These are phyloP conservation scores for Trichosurus vulpecula DNA, from an alignment of 2,797 vertebrate genomes.

Conservation along the genomic window DNA sequence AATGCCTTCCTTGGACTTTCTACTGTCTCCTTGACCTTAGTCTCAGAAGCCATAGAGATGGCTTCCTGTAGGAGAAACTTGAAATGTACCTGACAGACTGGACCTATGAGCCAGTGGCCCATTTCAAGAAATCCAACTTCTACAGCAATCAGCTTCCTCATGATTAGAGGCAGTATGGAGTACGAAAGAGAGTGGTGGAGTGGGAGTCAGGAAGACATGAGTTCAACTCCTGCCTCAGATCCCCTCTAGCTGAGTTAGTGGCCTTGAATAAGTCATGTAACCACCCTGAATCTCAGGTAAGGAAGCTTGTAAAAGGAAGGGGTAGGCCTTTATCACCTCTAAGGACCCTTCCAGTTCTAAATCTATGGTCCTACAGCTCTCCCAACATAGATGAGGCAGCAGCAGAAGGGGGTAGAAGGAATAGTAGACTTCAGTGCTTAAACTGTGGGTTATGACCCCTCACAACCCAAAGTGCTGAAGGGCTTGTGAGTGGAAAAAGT, in stretches of 20 bases:
- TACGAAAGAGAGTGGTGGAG: not conserved
- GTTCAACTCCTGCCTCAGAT: not conserved
- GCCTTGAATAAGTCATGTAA: no score
- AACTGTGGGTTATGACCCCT: no score
- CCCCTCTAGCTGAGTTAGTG: not conserved
- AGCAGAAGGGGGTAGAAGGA: not conserved
- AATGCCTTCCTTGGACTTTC: not conserved
- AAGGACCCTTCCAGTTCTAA: not conserved
- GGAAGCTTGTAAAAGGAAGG: not conserved
- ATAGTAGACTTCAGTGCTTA: not conserved
- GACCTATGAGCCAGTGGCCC: not conserved
- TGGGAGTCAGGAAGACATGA: not conserved
- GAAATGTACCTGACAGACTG: not conserved
- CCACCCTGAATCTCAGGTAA: not conserved
- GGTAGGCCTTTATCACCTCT: not conserved
- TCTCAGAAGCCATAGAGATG: no score
- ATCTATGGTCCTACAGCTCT: not conserved
- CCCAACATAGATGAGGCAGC: not conserved
- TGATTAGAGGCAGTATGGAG: no score
- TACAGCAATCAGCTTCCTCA: not conserved
- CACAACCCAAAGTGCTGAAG: not conserved
- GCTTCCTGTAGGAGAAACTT: not conserved
- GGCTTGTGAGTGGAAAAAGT: not conserved
- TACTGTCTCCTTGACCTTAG: not conserved
- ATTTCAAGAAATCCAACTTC: conserved; percentile 40